phyloP scores from a whole-genome alignment of 2,797 vertebrate genomes.

The Enoplosus armatus region DNA sequence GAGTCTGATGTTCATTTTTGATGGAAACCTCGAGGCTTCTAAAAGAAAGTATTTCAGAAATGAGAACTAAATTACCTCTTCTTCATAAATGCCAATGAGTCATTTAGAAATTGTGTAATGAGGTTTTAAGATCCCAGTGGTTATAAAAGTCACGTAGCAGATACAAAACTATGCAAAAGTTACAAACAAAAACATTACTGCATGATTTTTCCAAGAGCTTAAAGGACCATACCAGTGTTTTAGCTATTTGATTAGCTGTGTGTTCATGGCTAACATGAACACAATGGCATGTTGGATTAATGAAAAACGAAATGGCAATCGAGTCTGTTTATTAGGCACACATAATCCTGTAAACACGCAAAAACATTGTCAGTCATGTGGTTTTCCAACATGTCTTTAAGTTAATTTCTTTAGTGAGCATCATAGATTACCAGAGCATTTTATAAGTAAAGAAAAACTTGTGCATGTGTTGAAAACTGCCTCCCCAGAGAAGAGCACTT shows the following conservation, averaged over 20 bases:
- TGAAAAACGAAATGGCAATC: background rate
- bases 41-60: conserved; percentile 10
- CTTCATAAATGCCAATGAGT: conserved; percentile 20
- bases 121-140: conserved; percentile 2
- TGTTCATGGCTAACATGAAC: background rate
- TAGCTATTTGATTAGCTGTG: background rate
- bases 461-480: background rate
- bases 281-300: background rate
- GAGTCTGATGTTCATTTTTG: conserved; percentile 29
- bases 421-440: background rate
- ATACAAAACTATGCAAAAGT: conserved; percentile 11
- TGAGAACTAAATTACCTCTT: conserved; percentile 2
- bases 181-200: conserved; percentile 10
- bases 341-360: background rate
- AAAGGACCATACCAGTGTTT: background rate
- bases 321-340: background rate
- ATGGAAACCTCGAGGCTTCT: conserved; percentile 23
- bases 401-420: background rate
- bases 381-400: background rate
- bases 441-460: background rate
- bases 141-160: conserved; percentile 25
- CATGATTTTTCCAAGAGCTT: background rate
- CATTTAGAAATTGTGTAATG: conserved; percentile 11
- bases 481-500: conserved; percentile 4
- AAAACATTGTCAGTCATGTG: background rate